Base-by-base conservation (phyloP, 35 echinoderm and acorn worm genomes). In the Acanthaster planci region DNA sequence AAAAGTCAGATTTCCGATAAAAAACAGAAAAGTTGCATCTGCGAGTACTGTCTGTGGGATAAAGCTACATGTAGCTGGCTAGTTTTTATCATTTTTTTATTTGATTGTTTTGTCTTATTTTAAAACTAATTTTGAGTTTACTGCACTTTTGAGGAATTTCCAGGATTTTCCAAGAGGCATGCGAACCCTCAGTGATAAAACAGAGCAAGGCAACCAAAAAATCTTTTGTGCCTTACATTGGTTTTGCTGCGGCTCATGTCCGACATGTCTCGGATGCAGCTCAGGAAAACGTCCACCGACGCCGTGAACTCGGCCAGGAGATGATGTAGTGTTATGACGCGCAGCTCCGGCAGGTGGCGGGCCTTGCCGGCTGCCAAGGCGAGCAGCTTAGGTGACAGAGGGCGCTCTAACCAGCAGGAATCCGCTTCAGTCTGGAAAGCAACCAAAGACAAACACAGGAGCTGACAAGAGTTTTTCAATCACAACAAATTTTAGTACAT, bases 221-320 rank as follows among this genome's bases (percentile, higher is more conserved):
- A 47, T 6, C 12, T 12, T 12, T 47, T 47, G 42, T 12, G 4
- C 42, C 64, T 72, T 34, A 72, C 64, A 8, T 72, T 72, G 34
- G 64, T 26, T 8, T 72, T 72, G 64, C 64, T 34, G 14, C 64
- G 64, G 16, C 30, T 72, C 64, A 72, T 72, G 10, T 72, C 29
- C 26, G 26, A 14, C 64, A 72, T 21, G 34, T 72, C 64, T 34
- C 64, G 64, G 64, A 72, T 72, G 64, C 64, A 72, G 64, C 1
- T 29, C 26, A 72, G 29, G 29, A 72, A 72, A 10, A 72, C 64
- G 2, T 72, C 64, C 1, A 72, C 64, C 19, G 64, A 72, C 7
- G 64, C 64, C 26, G 64, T 72, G 34, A 72, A 72, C 64, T 72
- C 64, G 2, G 64, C 64, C 10, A 72, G 64, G 34, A 72, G 64